Base-by-base conservation (phyloP, 2,113 vertebrate genomes). In the Beaufortia kweichowensis region DNA sequence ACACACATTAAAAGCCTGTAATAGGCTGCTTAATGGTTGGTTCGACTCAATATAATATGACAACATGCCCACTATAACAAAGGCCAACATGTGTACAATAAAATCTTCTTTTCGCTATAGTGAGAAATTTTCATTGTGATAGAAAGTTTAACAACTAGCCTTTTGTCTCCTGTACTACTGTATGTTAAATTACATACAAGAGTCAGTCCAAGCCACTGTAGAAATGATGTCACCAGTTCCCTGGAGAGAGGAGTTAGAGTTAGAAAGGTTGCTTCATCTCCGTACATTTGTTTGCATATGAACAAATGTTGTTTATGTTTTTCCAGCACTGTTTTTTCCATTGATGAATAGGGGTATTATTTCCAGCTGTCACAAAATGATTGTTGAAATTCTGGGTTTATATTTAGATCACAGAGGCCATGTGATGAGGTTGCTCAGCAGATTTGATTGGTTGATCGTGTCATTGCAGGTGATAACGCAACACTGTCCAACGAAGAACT, bases 301-400 rank as follows among this genome's bases (percentile, higher is more conserved):
- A 76, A 66, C 77, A 56, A 79, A 77, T 71, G 72, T 57, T 64
- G 65, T 64, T 79, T 71, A 69, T 76, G 43, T 66, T 72, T 79
- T 82, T 82, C 77, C 81, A 79, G 68, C 67, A 59, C 48, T 14
- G 21, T 59, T 59, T n/a, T 71, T 71, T 71, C 69, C 69, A 72
- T 48, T 75, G 78, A 84, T 82, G 72, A 82, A 76, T 79, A 64
- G 70, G 69, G 70, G 69, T 63, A 74, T 81, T 74, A 79, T 74
- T 64, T 66, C 78, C 83, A 82, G 70, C 83, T 85, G 81, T 83
- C 79, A 79, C 39, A 64, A 60, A 85, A 75, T 76, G 68, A 73
- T 79, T 66, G 41, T 41, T 83, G 79, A 84, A 80, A 80, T 76
- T 63, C 78, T 79, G 79, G 7, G 33, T 41, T 60, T 85, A 83